Percentiles rank a stretch among this genome's conserved stretches.
Conservation (phyloP, 2,888 invertebrate species). For the Macaria liturata region DNA sequence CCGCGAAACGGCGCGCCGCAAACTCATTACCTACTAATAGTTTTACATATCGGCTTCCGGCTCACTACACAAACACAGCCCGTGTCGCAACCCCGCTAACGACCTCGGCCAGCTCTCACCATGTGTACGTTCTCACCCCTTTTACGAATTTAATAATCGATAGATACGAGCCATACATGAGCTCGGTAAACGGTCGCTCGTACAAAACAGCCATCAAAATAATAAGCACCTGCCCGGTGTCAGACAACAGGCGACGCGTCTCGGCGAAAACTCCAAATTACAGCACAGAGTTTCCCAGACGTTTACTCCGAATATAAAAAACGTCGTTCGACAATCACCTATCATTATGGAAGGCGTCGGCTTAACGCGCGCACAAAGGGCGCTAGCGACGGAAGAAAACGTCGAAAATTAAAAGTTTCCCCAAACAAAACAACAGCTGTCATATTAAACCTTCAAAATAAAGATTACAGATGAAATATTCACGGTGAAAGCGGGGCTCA, state of each 20-base stretch:
- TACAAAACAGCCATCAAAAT: conserved; percentile 65
- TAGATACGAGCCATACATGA: conserved; percentile 9
- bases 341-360: conserved; percentile 77
- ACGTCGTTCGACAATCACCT: conserved; percentile 70
- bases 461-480: conserved; percentile 83
- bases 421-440: conserved; percentile 81
- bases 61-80: conserved; percentile 48
- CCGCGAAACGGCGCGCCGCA: conserved; percentile 68
- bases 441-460: conserved; percentile 82
- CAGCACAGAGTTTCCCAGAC: conserved; percentile 65
- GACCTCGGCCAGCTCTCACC: conserved; percentile 4
- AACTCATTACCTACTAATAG: conserved; percentile 78
- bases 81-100: conserved; percentile 33
- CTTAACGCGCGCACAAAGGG: conserved; percentile 69
- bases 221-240: conserved; percentile 64
- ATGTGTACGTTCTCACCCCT: conserved; percentile 34
- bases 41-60: conserved; percentile 74
- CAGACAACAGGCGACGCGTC: conserved; percentile 57
- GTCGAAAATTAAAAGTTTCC: conserved; percentile 81
- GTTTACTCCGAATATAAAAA: conserved; percentile 65
- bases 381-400: conserved; percentile 66
- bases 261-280: conserved; percentile 69
- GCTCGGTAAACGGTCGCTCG: conserved; percentile 20
- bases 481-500: conserved; percentile 81
- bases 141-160: conserved; percentile 36